phyloP scores from a whole-genome alignment of 2,113 vertebrate species.

The Globicephala melas region DNA sequence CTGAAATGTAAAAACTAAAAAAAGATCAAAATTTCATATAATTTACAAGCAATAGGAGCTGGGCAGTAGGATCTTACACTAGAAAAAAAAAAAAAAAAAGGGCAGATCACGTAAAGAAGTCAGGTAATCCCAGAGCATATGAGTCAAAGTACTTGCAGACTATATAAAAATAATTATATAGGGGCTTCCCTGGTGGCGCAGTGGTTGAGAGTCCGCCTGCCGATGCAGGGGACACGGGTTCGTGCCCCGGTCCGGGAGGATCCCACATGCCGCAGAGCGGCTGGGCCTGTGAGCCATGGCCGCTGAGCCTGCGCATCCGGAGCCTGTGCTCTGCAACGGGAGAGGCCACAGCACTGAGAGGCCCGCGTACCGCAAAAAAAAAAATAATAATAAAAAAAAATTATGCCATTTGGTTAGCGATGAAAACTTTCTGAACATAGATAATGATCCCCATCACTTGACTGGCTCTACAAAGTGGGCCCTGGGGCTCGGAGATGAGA shows the following conservation, averaged over 20 bases:
- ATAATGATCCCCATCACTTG: neutral
- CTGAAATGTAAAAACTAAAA: neutral
- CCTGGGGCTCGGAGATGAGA: neutral
- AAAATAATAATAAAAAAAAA: neutral
- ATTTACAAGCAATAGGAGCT: neutral
- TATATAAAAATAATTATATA: neutral
- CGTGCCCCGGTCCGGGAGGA: too few relatives aligned
- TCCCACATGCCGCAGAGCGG: too few relatives aligned
- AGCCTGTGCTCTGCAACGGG: too few relatives aligned
- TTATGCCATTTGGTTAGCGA: neutral
- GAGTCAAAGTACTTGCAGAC: neutral
- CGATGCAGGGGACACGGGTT: too few relatives aligned
- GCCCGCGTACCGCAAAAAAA: neutral
- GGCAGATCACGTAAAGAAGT: neutral
- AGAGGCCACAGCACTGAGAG: too few relatives aligned
- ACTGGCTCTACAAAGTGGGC: neutral
- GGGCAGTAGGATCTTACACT: neutral
- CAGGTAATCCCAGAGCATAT: neutral
- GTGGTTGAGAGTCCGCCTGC: too few relatives aligned
- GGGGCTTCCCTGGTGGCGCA: too few relatives aligned
- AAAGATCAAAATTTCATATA: neutral
- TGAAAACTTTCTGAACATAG: neutral
- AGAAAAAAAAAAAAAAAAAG: neutral
- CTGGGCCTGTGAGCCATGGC: too few relatives aligned
- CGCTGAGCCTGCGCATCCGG: too few relatives aligned